phyloP scores from a whole-genome alignment of 2,888 invertebrate species.

The Perithous albicinctus region DNA sequence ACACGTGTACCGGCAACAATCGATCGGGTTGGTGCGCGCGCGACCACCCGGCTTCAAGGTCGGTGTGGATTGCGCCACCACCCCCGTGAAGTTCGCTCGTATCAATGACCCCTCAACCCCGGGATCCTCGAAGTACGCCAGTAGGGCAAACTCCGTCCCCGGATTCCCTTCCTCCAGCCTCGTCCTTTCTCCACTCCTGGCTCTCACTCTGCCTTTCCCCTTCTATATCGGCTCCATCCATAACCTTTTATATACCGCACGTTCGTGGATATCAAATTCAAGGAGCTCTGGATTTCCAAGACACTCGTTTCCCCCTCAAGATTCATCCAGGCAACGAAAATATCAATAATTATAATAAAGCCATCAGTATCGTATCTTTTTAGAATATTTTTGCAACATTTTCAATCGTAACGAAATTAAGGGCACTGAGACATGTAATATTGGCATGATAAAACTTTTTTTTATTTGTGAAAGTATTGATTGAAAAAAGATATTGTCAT shows the following conservation, averaged over 20 bases:
- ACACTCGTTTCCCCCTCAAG: not conserved
- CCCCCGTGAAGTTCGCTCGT: constrained; percentile 70
- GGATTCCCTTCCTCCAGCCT: constrained; percentile 37
- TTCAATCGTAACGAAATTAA: not conserved
- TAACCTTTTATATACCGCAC: constrained; percentile 34
- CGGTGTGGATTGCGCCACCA: constrained; percentile 76
- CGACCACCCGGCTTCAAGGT: constrained; percentile 78
- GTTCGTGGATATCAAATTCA: constrained; percentile 9
- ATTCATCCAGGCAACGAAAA: not conserved
- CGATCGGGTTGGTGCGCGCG: constrained; percentile 75
- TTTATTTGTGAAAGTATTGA: too few species aligned
- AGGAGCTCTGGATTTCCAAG: not conserved
- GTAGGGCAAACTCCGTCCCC: constrained; percentile 77
- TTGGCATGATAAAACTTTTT: too few species aligned
- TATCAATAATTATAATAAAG: not conserved
- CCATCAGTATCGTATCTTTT: not conserved
- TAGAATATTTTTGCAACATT: not conserved
- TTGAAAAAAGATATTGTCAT: too few species aligned
- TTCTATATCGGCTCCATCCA: constrained; percentile 12
- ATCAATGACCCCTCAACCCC: constrained; percentile 82
- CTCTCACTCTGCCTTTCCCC: not conserved
- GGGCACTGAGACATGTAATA: too few species aligned
- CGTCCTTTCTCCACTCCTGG: constrained; percentile 1
- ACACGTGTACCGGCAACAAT: constrained; percentile 81
- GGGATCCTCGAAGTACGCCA: constrained; percentile 79